Base-by-base conservation (phyloP, 2,797 vertebrate species). In the Labeo calbasu region DNA sequence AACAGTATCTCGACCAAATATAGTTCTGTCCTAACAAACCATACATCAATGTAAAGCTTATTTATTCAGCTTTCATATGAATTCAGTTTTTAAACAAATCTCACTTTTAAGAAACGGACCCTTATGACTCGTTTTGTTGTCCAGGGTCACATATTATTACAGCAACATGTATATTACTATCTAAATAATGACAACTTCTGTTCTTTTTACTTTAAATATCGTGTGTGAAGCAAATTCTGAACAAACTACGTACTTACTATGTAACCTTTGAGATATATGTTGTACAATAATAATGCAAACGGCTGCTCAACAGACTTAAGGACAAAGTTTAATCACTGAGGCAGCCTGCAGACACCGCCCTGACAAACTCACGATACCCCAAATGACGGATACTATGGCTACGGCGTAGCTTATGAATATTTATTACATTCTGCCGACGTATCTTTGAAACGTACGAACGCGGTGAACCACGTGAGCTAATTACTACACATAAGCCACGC, bases 311-410 rank as follows among this genome's bases (percentile, higher is more conserved):
- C 6, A 59, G 11, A 43, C 61, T 76, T 23, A 53, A 68, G 53
- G 43, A 51, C 75, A 72, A 23, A 71, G 81, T 50, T 77, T 83
- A 63, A 68, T 63, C 71, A 40, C 25, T 55, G 77, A 46, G 9
- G 25, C 28, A 25, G 63, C 53, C 53, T 25, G 71, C 40, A 69
- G 87, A 86, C 90, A 86, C 89, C 89, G 89, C 89, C 90, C 89
- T 72, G 79, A 65, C 51, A 36, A 57, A 76, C 12, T 51, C 19
- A 17, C 15, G 15, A 70, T 2, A 17, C 15, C 10, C 15, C 7
- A 25, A 40, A 12, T 14, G 5, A 71, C 40, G 53, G 10, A 23
- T 55, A 84, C 82, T 84, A 78, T 7, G 66, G 75, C 82, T 9
- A 78, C 4, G 75, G 23, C 10, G 21, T 8, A 1, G 5, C 12